Evolutionary conservation across 2,113 vertebrate species (phyloP).

Genomic region (Gobio gobio): DNA sequence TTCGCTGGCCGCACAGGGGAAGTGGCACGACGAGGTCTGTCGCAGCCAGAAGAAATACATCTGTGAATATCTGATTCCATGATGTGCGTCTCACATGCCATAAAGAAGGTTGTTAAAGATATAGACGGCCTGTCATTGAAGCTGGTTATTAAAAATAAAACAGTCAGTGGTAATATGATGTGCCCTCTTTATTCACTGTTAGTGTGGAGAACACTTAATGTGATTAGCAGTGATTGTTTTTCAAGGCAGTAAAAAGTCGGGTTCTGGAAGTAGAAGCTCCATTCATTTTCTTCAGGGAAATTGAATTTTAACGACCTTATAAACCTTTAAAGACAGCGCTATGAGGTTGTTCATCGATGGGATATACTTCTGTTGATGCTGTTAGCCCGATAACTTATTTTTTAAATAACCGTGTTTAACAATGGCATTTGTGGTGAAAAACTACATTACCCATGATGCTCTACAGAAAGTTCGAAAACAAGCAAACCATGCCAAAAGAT

Average conservation of each 20-base stretch:
- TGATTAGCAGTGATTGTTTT: background rate
- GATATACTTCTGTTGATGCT: too few relatives aligned
- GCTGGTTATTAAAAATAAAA: slow-evolving; percentile 44
- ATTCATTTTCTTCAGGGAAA: too few relatives aligned
- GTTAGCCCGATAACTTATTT: too few relatives aligned
- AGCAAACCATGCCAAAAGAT: too few relatives aligned
- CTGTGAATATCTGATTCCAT: slow-evolving; percentile 94
- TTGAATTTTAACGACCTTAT: too few relatives aligned
- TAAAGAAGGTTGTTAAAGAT: slow-evolving; percentile 7
- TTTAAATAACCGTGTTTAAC: too few relatives aligned
- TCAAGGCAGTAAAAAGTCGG: background rate
- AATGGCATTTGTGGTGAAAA: too few relatives aligned
- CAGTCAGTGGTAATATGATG: background rate
- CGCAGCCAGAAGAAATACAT: slow-evolving; percentile 90
- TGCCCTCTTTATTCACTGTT: background rate
- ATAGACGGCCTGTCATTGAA: slow-evolving; percentile 31
- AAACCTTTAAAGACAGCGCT: too few relatives aligned
- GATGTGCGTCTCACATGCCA: slow-evolving; percentile 23
- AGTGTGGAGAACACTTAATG: background rate
- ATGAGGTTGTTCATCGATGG: too few relatives aligned
- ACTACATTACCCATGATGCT: too few relatives aligned
- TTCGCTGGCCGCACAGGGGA: slow-evolving; percentile 86
- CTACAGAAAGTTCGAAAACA: too few relatives aligned
- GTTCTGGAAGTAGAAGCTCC: too few relatives aligned
- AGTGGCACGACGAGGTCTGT: slow-evolving; percentile 92